phyloP scores from a whole-genome alignment of 2,888 invertebrate genomes.

The Drosophila helvetica region DNA sequence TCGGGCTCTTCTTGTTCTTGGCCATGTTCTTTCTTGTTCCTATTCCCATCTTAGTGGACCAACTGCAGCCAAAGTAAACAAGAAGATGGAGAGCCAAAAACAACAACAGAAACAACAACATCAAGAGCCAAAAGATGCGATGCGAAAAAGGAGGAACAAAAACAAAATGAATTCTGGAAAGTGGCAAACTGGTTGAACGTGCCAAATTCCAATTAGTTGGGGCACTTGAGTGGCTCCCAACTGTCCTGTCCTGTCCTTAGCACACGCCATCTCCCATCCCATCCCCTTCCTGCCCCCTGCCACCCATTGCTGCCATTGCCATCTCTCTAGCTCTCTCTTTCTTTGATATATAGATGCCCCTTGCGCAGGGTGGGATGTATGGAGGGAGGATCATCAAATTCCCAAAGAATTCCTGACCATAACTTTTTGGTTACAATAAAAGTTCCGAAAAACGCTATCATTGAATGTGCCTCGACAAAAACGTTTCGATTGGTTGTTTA shows the following conservation, averaged over 20 bases:
- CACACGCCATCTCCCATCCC: background rate
- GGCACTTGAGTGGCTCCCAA: constrained; percentile 33
- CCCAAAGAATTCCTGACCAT: no score
- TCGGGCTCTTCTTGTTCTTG: no score
- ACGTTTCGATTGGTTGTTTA: no score
- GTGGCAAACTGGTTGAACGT: constrained; percentile 58
- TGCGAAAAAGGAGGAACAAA: constrained; percentile 1
- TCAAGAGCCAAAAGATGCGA: background rate
- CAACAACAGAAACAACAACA: background rate
- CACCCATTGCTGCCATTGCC: background rate
- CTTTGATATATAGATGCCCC: no score
- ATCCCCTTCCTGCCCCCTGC: no score
- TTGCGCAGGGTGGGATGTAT: no score
- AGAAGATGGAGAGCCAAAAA: background rate
- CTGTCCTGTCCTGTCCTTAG: constrained; percentile 20
- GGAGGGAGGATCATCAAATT: no score
- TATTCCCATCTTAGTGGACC: background rate
- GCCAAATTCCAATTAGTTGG: constrained; percentile 55
- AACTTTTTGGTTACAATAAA: no score
- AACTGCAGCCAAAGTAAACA: background rate
- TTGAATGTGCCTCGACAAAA: no score
- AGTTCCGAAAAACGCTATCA: no score
- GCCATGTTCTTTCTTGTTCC: background rate
- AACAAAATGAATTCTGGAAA: constrained; percentile 17
- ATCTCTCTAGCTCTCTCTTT: background rate